A percentile compares a stretch with the other conserved stretches of the same genome.
Evolutionary conservation across 2,888 invertebrate genomes (phyloP).

Genomic region (Melieria crassipennis): DNA sequence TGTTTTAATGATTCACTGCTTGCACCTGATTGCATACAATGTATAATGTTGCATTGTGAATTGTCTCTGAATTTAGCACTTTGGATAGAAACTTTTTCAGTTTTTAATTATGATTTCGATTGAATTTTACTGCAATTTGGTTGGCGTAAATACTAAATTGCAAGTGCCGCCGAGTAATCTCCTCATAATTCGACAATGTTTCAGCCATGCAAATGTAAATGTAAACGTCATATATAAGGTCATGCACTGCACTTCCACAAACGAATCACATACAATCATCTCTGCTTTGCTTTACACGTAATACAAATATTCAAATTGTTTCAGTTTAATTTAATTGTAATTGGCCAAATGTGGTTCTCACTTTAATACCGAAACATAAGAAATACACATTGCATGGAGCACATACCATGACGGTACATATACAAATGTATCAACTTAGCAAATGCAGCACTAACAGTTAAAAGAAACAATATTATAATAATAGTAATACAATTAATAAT

Average conservation of each 20-base stretch:
- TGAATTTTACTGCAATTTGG: too few relatives aligned
- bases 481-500: conserved; percentile 23
- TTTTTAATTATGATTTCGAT: not conserved
- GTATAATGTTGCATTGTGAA: not conserved
- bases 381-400: conserved; percentile 46
- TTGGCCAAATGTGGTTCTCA: conserved; percentile 44
- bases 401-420: not conserved
- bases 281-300: conserved; percentile 21
- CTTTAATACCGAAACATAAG: conserved; percentile 49
- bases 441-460: conserved; percentile 12
- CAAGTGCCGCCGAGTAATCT: too few relatives aligned
- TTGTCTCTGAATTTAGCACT: not conserved
- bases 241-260: conserved; percentile 38
- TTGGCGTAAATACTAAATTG: too few relatives aligned
- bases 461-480: conserved; percentile 15
- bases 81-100: conserved; percentile 45
- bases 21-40: conserved; percentile 1
- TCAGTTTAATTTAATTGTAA: conserved; percentile 33
- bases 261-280: conserved; percentile 39
- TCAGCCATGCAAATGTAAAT: too few relatives aligned
- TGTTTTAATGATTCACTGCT: not conserved
- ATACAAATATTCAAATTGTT: too few relatives aligned
- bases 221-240: too few relatives aligned
- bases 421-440: conserved; percentile 18
- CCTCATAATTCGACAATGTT: too few relatives aligned